These are phyloP conservation scores for Crotalus horridus DNA, from an alignment of 2,113 vertebrate genomes.

Conservation along the genomic window DNA sequence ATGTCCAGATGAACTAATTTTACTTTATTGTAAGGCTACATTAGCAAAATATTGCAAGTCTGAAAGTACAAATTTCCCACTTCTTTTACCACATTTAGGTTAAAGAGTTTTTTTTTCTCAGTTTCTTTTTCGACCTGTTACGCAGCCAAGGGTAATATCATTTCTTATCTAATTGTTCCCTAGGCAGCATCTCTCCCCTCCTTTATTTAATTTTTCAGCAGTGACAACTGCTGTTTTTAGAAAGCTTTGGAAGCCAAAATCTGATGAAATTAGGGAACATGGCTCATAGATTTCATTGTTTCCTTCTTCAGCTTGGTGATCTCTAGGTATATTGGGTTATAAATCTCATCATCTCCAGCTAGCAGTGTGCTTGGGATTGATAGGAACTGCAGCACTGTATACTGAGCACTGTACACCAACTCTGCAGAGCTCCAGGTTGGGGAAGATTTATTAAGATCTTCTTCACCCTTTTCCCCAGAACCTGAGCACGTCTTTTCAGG, in stretches of 20 bases:
- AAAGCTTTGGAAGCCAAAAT: background rate
- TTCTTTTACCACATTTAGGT: background rate
- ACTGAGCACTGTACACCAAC: background rate
- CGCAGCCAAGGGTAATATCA: background rate
- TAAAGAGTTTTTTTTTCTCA: background rate
- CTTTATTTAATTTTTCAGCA: background rate
- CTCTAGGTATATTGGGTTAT: background rate
- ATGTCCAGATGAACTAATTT: background rate
- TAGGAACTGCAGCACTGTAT: background rate
- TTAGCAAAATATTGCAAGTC: background rate
- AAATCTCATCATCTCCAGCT: background rate
- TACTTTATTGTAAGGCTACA: background rate
- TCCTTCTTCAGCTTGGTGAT: background rate
- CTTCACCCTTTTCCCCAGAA: background rate
- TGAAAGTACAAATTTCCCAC: background rate
- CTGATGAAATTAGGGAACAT: background rate
- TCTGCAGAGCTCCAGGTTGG: background rate
- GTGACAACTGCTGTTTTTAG: background rate
- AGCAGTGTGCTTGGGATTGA: background rate
- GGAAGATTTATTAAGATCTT: background rate
- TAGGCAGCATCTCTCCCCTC: background rate
- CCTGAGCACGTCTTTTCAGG: background rate
- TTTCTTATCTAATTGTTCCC: background rate
- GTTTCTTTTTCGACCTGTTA: background rate
- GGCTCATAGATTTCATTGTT: background rate